Evolutionary conservation across 2,888 invertebrate species (phyloP).

Genomic region (Thecocarcelia acutangulata): DNA sequence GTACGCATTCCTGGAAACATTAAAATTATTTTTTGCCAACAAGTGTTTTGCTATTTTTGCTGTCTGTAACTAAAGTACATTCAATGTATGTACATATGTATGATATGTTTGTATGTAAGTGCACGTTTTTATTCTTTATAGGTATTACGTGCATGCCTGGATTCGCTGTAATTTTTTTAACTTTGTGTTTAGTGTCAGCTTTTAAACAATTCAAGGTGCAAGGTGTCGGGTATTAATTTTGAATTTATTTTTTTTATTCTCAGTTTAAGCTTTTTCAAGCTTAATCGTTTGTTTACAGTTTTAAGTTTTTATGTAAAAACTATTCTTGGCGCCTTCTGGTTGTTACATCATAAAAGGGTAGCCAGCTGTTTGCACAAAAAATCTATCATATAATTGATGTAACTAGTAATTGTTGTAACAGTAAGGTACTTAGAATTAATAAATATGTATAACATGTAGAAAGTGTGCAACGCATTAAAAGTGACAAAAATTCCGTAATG

Average conservation of each 20-base stretch:
- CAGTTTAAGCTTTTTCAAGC: conserved; percentile 36
- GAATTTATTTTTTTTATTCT: conserved; percentile 33
- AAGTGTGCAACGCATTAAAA: no score
- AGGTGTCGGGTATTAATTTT: conserved; percentile 57
- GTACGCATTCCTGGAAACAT: no score
- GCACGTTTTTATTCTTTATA: no score
- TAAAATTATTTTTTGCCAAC: conserved; percentile 2
- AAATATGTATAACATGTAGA: no score
- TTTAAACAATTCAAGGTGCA: conserved; percentile 51
- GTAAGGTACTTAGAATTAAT: no score
- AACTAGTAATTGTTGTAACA: no score
- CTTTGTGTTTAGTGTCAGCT: conserved; percentile 24
- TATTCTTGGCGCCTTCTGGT: conserved; percentile 37
- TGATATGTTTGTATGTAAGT: no score
- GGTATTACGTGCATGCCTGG: no score
- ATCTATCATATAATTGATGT: no score
- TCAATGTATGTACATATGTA: no score
- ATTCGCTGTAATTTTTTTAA: conserved; percentile 5
- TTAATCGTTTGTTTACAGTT: conserved; percentile 55
- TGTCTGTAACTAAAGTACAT: background rate
- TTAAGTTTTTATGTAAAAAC: conserved; percentile 5
- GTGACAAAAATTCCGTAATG: no score
- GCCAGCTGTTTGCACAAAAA: background rate
- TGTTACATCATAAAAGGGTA: background rate
- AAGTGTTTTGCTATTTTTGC: conserved; percentile 26